These are phyloP conservation scores for Pachliopta kotzebuea DNA, from an alignment of 2,888 invertebrate genomes.

Conservation along the genomic window DNA sequence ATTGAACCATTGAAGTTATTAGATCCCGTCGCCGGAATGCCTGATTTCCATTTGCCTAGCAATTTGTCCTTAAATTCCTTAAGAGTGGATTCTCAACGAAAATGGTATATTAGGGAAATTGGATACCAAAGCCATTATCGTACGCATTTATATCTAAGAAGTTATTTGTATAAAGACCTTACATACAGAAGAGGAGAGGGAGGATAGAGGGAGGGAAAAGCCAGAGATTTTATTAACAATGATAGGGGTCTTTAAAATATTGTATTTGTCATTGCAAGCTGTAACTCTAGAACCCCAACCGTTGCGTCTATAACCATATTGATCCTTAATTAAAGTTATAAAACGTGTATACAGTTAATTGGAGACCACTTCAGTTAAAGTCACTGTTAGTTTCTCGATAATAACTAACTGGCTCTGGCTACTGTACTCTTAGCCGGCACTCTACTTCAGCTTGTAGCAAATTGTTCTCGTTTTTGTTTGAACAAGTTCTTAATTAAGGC, in stretches of 20 bases:
- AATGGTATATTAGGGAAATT: conserved; percentile 22
- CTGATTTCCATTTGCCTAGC: conserved; percentile 21
- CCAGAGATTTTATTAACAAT: no score
- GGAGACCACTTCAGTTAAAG: no score
- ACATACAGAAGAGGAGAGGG: neutral
- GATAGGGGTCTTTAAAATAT: no score
- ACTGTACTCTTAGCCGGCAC: conserved; percentile 4
- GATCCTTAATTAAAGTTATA: no score
- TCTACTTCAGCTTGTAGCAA: conserved; percentile 6
- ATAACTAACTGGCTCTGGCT: conserved; percentile 1
- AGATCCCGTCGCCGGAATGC: conserved; percentile 18
- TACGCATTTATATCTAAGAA: conserved; percentile 2
- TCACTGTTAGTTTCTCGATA: conserved; percentile 1
- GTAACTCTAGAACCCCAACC: no score
- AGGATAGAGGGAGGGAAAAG: neutral
- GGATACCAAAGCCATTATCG: conserved; percentile 7
- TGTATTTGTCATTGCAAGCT: no score
- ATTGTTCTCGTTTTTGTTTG: conserved; percentile 19
- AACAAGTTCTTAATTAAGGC: conserved; percentile 20
- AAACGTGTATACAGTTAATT: no score
- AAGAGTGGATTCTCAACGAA: conserved; percentile 21
- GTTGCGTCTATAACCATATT: no score
- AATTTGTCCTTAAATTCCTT: conserved; percentile 24
- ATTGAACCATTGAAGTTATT: conserved; percentile 19
- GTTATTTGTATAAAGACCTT: neutral